Base-by-base conservation (phyloP, 2,113 vertebrate species). In the Recurvirostra avosetta region DNA sequence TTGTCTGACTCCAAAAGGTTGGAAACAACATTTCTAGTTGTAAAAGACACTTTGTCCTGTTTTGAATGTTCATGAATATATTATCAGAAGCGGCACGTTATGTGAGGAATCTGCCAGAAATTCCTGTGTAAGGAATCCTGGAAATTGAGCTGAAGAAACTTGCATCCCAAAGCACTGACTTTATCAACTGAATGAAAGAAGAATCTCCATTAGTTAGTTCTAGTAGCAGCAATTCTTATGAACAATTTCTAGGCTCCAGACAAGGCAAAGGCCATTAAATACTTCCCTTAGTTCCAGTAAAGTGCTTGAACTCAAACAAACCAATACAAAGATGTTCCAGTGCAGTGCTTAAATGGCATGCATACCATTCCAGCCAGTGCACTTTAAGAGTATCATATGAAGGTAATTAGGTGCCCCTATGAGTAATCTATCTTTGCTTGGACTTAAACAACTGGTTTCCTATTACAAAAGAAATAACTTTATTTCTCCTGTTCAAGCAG, bases 371-470 rank as follows among this genome's bases (percentile, higher is more conserved):
- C 70, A 88, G 73, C 30, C 56, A 59, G 52, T 62, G 78, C 68
- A 89, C 79, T 91, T 95, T 96, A 95, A 88, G 43, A 55, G 40
- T 94, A 94, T 86, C 66, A 56, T 86, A 67, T 93, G 67, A 70
- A 88, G 72, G 8, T 90, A 92, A 86, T 74, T 95, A 83, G 15
- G 9, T 92, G 73, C 41, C 78, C 41, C 23, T 80, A 45, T 80
- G 66, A 87, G 88, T 86, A 95, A 92, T 43, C 70, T 74, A 14
- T 78, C 49, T 88, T 91, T 88, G 21, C 53, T 85, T 4, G 2
- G n/a, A n/a, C 45, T 85, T 67, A 66, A 94, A 90, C 20, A 91
- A 78, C 47, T 68, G 73, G 90, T 88, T 82, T 93, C 80, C 27
- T 41, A 49, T 95, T 95, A 88, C 74, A 77, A 90, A 94, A 94